phyloP scores from a whole-genome alignment of 2,113 vertebrate genomes.

The Micromys minutus region DNA sequence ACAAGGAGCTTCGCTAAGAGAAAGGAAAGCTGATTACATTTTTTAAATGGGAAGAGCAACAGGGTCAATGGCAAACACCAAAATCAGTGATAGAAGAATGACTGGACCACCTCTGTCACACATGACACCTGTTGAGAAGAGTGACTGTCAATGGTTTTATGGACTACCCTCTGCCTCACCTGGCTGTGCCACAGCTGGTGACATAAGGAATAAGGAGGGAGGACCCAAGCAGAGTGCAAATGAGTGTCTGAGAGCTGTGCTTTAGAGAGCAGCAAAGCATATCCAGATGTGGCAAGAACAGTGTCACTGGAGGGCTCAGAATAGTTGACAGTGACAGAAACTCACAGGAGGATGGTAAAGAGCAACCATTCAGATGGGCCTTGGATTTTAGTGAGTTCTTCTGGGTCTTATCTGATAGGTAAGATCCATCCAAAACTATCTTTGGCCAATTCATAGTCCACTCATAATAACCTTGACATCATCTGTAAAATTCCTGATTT shows the following conservation, averaged over 20 bases:
- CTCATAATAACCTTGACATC: neutral
- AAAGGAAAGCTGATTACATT: neutral
- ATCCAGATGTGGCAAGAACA: neutral
- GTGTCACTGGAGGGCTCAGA: fast-evolving
- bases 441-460: neutral
- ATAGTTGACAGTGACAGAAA: fast-evolving
- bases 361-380: neutral
- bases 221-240: neutral
- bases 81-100: fast-evolving
- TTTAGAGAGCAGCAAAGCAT: neutral
- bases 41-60: neutral
- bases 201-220: too few relatives aligned
- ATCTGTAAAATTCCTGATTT: neutral
- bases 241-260: fast-evolving
- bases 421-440: neutral
- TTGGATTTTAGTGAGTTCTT: neutral
- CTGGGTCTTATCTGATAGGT: neutral
- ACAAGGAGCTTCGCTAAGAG: neutral
- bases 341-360: neutral
- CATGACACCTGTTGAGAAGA: fast-evolving
- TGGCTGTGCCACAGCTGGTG: neutral
- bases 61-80: too few relatives aligned
- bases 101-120: too few relatives aligned
- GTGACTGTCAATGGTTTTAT: neutral
- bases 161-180: too few relatives aligned